Conservation (phyloP, 1,140 invertebrate species). For the Cydia fagiglandana region DNA sequence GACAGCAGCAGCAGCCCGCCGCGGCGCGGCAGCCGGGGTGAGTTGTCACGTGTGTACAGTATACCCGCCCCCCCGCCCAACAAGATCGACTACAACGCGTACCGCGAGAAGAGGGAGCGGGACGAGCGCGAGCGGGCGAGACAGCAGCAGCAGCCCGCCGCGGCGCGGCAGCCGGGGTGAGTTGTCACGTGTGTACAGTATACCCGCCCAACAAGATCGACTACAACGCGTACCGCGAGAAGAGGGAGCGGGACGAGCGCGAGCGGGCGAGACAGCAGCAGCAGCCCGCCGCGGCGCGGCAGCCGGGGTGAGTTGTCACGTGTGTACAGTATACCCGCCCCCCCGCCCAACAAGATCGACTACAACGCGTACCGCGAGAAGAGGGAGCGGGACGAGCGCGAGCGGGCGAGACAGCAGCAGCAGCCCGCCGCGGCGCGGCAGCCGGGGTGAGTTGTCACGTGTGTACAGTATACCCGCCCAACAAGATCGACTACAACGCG, state of each 20-base stretch:
- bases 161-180: not conserved
- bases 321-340: too few relatives aligned
- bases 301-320: not conserved
- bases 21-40: not conserved
- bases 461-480: too few relatives aligned
- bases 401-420: slow-evolving; percentile 49
- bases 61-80: slow-evolving; percentile 54
- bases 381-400: slow-evolving; percentile 68
- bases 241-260: slow-evolving; percentile 69
- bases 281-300: not conserved
- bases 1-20: slow-evolving; percentile 34
- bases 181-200: too few relatives aligned
- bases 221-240: slow-evolving; percentile 72
- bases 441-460: not conserved
- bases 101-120: slow-evolving; percentile 71
- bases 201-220: slow-evolving; percentile 72
- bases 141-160: slow-evolving; percentile 33
- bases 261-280: slow-evolving; percentile 52
- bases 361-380: slow-evolving; percentile 74
- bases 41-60: too few relatives aligned
- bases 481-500: slow-evolving; percentile 73
- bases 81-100: slow-evolving; percentile 74
- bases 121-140: slow-evolving; percentile 65
- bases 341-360: slow-evolving; percentile 69
- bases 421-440: not conserved